A percentile compares a stretch with the other conserved stretches of the same genome.
Evolutionary conservation across 37 sponge, comb jelly and placozoan species (phyloP).

Genomic region (Ephydatia muelleri): DNA sequence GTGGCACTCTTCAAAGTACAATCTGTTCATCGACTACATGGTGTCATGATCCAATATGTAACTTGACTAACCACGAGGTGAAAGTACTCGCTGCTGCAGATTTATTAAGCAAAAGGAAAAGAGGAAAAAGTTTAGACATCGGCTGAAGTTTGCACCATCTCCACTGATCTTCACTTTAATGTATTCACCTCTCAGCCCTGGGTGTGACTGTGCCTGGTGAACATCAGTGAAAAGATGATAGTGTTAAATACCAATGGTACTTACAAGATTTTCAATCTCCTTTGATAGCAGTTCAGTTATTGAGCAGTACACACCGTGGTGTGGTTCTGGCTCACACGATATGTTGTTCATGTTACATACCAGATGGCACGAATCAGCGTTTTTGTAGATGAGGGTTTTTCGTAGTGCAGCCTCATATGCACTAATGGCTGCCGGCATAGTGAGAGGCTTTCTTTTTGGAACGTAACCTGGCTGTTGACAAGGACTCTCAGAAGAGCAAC

Average conservation of each 20-base stretch:
- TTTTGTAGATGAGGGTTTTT: no score
- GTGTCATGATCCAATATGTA: neutral
- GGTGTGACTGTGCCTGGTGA: neutral
- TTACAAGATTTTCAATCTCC: neutral
- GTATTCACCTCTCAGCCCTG: neutral
- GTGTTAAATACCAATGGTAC: neutral
- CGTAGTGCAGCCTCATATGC: no score
- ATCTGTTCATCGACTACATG: no score
- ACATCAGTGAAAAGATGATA: neutral
- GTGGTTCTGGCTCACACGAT: neutral
- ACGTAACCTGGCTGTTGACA: no score
- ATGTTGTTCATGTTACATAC: no score
- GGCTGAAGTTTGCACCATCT: neutral
- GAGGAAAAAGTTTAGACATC: neutral
- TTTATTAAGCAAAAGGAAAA: neutral
- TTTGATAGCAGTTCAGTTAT: neutral
- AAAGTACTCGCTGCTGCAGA: slow-evolving; percentile 6
- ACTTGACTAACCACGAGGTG: neutral
- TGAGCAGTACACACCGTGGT: neutral
- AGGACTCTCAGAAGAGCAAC: no score
- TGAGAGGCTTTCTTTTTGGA: no score
- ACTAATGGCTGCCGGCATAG: no score
- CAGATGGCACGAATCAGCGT: no score
- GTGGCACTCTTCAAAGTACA: neutral
- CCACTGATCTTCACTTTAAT: neutral